phyloP scores from a whole-genome alignment of 53 echinoderm and acorn worm genomes.

The Actinopyga echinites region DNA sequence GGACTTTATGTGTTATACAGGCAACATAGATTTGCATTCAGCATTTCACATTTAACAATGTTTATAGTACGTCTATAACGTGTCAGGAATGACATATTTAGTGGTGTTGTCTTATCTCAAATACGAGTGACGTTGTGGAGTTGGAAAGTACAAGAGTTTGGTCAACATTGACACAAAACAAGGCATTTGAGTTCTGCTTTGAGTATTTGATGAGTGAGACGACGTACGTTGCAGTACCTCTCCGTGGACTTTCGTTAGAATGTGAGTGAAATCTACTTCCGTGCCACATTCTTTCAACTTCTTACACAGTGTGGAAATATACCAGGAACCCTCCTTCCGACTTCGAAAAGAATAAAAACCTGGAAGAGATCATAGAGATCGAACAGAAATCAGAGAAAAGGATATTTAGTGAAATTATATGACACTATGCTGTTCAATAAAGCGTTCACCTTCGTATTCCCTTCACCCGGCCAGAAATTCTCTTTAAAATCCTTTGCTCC shows the following conservation, averaged over 20 bases:
- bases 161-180: constrained; percentile 93
- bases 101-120: too few species aligned
- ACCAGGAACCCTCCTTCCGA: constrained; percentile 84
- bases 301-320: constrained; percentile 71
- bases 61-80: too few species aligned
- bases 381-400: not conserved
- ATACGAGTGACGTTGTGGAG: not conserved
- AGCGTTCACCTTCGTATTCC: too few species aligned
- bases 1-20: too few species aligned
- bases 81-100: too few species aligned
- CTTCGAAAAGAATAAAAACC: constrained; percentile 86
- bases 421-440: too few species aligned
- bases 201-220: constrained; percentile 66
- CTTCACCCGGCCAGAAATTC: too few species aligned
- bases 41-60: too few species aligned
- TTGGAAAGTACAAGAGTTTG: constrained; percentile 67
- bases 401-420: too few species aligned
- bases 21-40: too few species aligned
- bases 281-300: constrained; percentile 67
- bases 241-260: constrained; percentile 79
- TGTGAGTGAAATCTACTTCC: constrained; percentile 73
- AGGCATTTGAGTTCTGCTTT: constrained; percentile 85
- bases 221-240: constrained; percentile 67
- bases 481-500: too few species aligned
- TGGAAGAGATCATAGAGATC: not conserved